Percentiles rank a stretch among this genome's conserved stretches.
These are phyloP conservation scores for Thermophis baileyi DNA, from an alignment of 2,113 vertebrate genomes.

Conservation along the genomic window DNA sequence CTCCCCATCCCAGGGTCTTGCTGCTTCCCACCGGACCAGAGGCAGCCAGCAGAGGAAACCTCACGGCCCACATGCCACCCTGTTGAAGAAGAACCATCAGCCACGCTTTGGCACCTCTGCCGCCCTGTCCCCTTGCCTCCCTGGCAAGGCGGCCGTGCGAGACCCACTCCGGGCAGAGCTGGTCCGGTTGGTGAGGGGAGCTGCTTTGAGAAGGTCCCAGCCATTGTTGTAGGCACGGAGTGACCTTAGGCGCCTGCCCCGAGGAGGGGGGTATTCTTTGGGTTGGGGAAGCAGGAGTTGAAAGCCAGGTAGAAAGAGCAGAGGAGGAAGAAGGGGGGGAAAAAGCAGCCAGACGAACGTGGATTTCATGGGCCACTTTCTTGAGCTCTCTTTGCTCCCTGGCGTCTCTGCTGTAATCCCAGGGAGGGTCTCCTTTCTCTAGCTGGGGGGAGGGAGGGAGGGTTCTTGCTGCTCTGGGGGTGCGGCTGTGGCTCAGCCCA, in stretches of 20 bases:
- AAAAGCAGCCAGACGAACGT: accelerated
- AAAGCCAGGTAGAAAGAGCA: background rate
- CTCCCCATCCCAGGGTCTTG: background rate
- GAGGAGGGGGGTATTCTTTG: background rate
- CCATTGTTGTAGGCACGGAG: background rate
- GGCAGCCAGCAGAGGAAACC: background rate
- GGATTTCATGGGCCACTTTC: background rate
- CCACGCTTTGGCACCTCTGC: accelerated
- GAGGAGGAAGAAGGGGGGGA: accelerated
- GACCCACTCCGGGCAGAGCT: background rate
- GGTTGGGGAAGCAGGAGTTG: background rate
- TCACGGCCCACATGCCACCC: accelerated
- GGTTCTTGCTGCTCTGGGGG: background rate
- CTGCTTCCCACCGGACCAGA: background rate
- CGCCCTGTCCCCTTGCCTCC: background rate
- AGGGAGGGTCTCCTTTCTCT: background rate
- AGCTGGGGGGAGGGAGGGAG: background rate
- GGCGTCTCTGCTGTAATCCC: background rate
- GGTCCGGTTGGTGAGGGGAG: background rate
- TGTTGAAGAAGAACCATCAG: accelerated
- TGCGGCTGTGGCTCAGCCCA: background rate
- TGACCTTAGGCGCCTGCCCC: accelerated
- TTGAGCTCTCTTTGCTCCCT: background rate
- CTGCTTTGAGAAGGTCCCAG: background rate
- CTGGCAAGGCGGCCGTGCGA: background rate